Evolutionary conservation across 1,140 invertebrate species (phyloP).

Genomic region (Rhagoletis zephyria): DNA sequence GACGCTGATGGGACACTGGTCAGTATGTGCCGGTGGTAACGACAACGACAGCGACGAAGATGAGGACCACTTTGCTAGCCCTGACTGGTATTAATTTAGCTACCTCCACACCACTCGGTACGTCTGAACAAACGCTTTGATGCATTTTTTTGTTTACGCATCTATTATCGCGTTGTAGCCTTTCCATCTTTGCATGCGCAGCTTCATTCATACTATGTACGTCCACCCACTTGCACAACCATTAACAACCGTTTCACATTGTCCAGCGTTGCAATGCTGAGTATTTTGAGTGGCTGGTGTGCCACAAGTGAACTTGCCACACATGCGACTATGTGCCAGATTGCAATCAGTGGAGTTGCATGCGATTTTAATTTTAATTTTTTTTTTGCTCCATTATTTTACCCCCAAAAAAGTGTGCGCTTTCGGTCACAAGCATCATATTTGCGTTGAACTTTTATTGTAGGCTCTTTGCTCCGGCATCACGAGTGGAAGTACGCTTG

Average conservation of each 20-base stretch:
- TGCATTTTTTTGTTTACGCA: neutral
- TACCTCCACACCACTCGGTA: neutral
- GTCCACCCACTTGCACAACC: neutral
- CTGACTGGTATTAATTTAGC: constrained; percentile 4
- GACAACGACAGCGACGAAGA: neutral
- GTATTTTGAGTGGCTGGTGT: constrained; percentile 26
- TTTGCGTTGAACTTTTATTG: neutral
- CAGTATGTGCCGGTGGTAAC: neutral
- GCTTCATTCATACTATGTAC: neutral
- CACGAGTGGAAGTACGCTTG: neutral
- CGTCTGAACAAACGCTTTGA: neutral
- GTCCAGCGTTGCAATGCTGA: neutral
- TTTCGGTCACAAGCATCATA: constrained; percentile 14
- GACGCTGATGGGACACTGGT: constrained; percentile 13
- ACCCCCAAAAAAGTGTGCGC: neutral
- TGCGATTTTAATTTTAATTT: neutral
- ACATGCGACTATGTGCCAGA: neutral
- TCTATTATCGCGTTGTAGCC: neutral
- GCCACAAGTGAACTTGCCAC: constrained; percentile 36
- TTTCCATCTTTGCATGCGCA: neutral
- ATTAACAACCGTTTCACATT: neutral
- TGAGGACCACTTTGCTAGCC: too few species aligned
- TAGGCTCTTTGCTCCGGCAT: neutral
- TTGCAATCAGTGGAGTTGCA: neutral
- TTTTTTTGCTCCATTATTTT: neutral